Evolutionary conservation across 2,888 invertebrate genomes (phyloP).

Genomic region (Apeira syringaria): DNA sequence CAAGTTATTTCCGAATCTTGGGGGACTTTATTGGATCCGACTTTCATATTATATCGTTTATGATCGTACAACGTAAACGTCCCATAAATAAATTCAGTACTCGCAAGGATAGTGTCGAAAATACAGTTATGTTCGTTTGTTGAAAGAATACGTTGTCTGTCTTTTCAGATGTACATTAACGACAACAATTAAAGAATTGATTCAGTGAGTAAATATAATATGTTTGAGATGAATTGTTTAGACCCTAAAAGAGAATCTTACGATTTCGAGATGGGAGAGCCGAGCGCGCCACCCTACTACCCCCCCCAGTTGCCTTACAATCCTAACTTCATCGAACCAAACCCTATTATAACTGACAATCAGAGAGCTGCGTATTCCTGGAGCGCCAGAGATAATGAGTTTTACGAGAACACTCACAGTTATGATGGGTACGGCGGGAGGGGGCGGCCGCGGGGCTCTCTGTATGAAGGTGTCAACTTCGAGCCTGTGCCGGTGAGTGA

Average conservation of each 20-base stretch:
- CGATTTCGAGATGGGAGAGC: slow-evolving; percentile 50
- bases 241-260: slow-evolving; percentile 48
- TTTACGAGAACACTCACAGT: slow-evolving; percentile 44
- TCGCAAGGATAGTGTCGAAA: too few species aligned
- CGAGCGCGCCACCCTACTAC: slow-evolving; percentile 60
- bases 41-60: slow-evolving; percentile 33
- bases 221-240: slow-evolving; percentile 64
- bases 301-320: slow-evolving; percentile 69
- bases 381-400: slow-evolving; percentile 44
- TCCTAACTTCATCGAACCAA: slow-evolving; percentile 58
- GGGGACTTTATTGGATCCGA: slow-evolving; percentile 56
- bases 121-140: too few species aligned
- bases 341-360: slow-evolving; percentile 37
- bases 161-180: slow-evolving; percentile 6
- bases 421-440: slow-evolving; percentile 51
- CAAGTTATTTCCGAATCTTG: slow-evolving; percentile 68
- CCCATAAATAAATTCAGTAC: slow-evolving; percentile 9
- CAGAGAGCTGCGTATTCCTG: slow-evolving; percentile 40
- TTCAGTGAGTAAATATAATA: not conserved
- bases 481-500: slow-evolving; percentile 77
- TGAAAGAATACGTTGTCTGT: not conserved
- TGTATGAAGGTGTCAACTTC: slow-evolving; percentile 77
- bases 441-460: slow-evolving; percentile 61
- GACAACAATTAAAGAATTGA: slow-evolving; percentile 4
- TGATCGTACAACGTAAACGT: slow-evolving; percentile 17